Evolutionary conservation across 2,797 vertebrate species (phyloP).

Genomic region (Salmo trutta): DNA sequence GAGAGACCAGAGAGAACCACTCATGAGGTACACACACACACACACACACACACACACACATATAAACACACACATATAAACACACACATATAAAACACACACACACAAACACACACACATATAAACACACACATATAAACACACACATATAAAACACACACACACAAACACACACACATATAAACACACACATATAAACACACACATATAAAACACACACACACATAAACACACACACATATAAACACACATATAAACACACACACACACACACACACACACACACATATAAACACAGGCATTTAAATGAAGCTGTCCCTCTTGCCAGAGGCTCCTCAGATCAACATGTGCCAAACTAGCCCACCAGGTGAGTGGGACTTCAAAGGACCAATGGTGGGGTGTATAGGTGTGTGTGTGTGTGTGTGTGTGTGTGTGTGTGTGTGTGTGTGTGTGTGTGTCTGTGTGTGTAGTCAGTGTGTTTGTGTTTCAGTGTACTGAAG

Average conservation of each 20-base stretch:
- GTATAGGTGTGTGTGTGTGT: background rate
- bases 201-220: slow-evolving; percentile 5
- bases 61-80: background rate
- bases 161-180: background rate
- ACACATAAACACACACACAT: background rate
- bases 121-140: background rate
- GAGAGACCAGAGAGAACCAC: slow-evolving; percentile 95
- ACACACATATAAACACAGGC: background rate
- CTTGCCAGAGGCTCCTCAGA: background rate
- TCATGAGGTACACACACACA: slow-evolving; percentile 85
- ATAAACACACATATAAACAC: background rate
- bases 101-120: background rate
- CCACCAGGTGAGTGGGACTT: background rate
- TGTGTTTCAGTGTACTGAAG: slow-evolving; percentile 85
- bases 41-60: background rate
- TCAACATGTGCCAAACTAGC: background rate
- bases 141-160: background rate
- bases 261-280: slow-evolving; percentile 30
- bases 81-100: background rate
- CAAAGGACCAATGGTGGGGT: background rate
- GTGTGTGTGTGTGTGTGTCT: background rate
- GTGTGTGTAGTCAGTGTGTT: background rate
- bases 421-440: background rate
- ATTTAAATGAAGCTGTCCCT: background rate
- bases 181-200: background rate